phyloP scores from a whole-genome alignment of 2,888 invertebrate species.

The Drosophila fulvimacula region DNA sequence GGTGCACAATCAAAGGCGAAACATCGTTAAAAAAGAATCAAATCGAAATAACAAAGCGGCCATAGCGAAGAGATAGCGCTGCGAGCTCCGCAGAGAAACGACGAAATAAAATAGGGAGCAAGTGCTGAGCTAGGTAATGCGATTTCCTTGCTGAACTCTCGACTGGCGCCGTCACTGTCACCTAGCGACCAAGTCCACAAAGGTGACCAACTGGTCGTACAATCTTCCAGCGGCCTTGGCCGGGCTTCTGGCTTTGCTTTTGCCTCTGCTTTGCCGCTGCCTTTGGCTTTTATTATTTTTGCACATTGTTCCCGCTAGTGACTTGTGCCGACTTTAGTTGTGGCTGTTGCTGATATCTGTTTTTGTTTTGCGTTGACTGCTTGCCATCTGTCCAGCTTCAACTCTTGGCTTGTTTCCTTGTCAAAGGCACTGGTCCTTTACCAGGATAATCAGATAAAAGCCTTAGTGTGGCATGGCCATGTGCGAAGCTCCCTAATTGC shows the following conservation, averaged over 20 bases:
- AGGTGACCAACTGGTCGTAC: constrained; percentile 47
- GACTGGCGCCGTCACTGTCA: constrained; percentile 42
- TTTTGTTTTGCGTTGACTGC: constrained; percentile 50
- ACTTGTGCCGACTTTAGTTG: background rate
- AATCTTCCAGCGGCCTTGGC: constrained; percentile 44
- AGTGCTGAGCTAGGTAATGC: constrained; percentile 47
- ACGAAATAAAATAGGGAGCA: constrained; percentile 14
- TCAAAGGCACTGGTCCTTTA: constrained; percentile 53
- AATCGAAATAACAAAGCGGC: constrained; percentile 72
- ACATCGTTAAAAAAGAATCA: constrained; percentile 65
- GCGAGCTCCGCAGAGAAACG: constrained; percentile 9
- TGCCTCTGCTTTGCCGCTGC: constrained; percentile 29
- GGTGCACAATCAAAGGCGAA: constrained; percentile 67
- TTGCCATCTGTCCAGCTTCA: constrained; percentile 54
- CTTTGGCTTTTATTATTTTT: constrained; percentile 38
- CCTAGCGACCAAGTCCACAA: constrained; percentile 55
- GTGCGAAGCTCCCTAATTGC: constrained; percentile 73
- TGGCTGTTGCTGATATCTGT: background rate
- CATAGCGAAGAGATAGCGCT: constrained; percentile 34
- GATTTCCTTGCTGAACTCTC: constrained; percentile 52
- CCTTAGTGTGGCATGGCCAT: constrained; percentile 71
- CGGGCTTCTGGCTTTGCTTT: constrained; percentile 31
- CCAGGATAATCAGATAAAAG: constrained; percentile 73
- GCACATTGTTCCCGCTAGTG: constrained; percentile 31
- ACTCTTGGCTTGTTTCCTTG: constrained; percentile 44